A percentile compares a stretch with the other conserved stretches of the same genome.
These are phyloP conservation scores for Coccyzus lansbergi DNA, from an alignment of 2,797 vertebrate genomes.

Conservation along the genomic window DNA sequence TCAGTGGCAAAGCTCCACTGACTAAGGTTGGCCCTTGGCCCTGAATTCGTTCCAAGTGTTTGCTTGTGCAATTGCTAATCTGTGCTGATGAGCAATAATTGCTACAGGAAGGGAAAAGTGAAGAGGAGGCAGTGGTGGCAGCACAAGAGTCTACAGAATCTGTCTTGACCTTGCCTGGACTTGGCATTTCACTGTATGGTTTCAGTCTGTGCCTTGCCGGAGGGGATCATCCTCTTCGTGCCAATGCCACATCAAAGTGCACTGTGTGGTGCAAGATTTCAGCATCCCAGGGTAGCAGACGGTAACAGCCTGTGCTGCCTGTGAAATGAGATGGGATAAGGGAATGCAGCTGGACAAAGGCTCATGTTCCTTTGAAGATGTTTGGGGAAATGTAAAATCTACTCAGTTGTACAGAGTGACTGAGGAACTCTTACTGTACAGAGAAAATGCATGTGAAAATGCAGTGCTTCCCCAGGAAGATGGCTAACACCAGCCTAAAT, in stretches of 20 bases:
- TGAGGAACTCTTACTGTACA: background rate
- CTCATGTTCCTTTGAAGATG: background rate
- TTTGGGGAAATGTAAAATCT: background rate
- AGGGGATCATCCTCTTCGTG: conserved; percentile 28
- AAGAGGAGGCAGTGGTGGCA: background rate
- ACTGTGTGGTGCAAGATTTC: background rate
- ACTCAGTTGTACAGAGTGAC: accelerated
- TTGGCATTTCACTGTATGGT: background rate
- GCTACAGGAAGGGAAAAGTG: conserved; percentile 31
- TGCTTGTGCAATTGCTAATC: conserved; percentile 39
- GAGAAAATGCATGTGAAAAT: background rate
- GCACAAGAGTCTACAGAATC: background rate
- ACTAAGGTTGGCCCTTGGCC: conserved; percentile 30
- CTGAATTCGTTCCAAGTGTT: background rate
- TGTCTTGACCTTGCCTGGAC: background rate
- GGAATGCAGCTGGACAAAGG: background rate
- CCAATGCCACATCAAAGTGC: conserved; percentile 57
- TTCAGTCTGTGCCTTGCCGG: background rate
- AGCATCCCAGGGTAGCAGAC: conserved; percentile 5
- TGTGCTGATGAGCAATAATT: conserved; percentile 41
- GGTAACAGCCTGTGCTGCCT: background rate
- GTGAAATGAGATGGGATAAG: background rate
- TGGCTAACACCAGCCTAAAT: background rate
- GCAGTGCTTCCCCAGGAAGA: background rate
- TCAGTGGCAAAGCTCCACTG: background rate